A percentile compares a stretch with the other conserved stretches of the same genome.
These are phyloP conservation scores for Archocentrus centrarchus DNA, from an alignment of 2,113 vertebrate species.

Conservation along the genomic window DNA sequence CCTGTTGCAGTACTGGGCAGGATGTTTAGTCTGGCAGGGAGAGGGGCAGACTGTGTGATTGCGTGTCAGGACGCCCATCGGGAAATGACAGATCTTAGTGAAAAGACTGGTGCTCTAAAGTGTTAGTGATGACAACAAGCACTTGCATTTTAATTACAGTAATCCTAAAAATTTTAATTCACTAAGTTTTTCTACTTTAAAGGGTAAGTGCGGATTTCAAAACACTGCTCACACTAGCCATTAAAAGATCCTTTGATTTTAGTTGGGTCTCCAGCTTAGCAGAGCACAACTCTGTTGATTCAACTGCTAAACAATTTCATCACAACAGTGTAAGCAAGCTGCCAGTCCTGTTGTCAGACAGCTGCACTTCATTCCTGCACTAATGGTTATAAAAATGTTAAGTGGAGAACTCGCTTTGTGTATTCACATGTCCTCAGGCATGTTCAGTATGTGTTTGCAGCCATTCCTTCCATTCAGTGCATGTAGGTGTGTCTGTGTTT, in stretches of 20 bases:
- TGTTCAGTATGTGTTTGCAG: constrained; percentile 32
- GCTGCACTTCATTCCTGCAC: neutral
- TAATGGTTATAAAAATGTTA: neutral
- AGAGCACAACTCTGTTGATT: neutral
- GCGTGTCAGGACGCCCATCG: constrained; percentile 43
- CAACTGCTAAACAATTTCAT: neutral
- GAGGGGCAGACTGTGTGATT: constrained; percentile 50
- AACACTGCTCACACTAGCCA: neutral
- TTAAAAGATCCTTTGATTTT: neutral
- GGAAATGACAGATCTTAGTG: constrained; percentile 62
- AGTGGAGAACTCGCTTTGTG: neutral
- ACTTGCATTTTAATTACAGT: too few species aligned
- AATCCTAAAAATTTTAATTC: too few species aligned
- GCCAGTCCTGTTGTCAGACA: neutral
- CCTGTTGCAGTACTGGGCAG: constrained; percentile 58
- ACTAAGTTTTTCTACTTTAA: neutral
- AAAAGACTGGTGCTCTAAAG: constrained; percentile 13
- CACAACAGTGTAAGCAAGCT: neutral
- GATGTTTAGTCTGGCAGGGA: constrained; percentile 81
- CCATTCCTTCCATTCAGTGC: constrained; percentile 17
- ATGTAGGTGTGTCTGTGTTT: constrained; percentile 25
- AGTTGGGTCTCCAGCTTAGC: neutral
- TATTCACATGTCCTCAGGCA: neutral
- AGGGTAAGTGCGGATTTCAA: neutral
- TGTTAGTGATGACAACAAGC: neutral